phyloP scores from a whole-genome alignment of 1,140 invertebrate species.

The Drosophila kohkoa region DNA sequence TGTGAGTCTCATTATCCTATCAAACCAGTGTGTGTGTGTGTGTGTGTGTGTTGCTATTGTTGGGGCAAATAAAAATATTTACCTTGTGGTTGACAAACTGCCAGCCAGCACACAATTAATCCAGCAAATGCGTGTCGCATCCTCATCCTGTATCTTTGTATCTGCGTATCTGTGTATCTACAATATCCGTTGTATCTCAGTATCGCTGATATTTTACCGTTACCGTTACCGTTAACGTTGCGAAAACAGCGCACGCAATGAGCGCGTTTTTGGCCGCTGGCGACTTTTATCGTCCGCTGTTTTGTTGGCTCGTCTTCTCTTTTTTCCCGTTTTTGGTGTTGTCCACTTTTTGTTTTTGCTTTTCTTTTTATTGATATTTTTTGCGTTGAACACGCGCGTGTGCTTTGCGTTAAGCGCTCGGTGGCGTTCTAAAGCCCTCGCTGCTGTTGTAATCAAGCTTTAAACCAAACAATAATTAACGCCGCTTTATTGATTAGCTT shows the following conservation, averaged over 20 bases:
- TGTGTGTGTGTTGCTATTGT: conserved; percentile 5
- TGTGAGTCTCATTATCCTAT: conserved; percentile 59
- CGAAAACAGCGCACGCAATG: conserved; percentile 78
- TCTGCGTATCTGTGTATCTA: conserved; percentile 15
- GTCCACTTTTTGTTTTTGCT: conserved; percentile 17
- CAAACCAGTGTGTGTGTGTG: conserved; percentile 28
- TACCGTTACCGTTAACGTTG: conserved; percentile 17
- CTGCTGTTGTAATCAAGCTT: conserved; percentile 75
- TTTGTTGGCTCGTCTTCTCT: conserved; percentile 38
- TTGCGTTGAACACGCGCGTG: conserved; percentile 26
- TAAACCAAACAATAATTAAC: conserved; percentile 83
- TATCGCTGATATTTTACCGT: conserved; percentile 59
- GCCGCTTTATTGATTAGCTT: conserved; percentile 64
- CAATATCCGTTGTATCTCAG: conserved; percentile 15
- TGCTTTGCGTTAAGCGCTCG: conserved; percentile 65
- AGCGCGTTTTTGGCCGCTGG: conserved; percentile 78
- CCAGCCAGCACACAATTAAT: conserved; percentile 81
- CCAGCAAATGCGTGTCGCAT: conserved; percentile 80
- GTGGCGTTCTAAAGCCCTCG: conserved; percentile 66
- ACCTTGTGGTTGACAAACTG: conserved; percentile 84
- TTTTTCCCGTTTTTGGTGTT: conserved; percentile 7
- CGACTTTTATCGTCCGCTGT: conserved; percentile 73
- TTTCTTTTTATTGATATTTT: conserved; percentile 17
- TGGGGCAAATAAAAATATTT: conserved; percentile 74
- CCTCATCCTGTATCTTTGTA: conserved; percentile 46